Evolutionary conservation across 2,888 invertebrate genomes (phyloP).

Genomic region (Esperia sulphurella): DNA sequence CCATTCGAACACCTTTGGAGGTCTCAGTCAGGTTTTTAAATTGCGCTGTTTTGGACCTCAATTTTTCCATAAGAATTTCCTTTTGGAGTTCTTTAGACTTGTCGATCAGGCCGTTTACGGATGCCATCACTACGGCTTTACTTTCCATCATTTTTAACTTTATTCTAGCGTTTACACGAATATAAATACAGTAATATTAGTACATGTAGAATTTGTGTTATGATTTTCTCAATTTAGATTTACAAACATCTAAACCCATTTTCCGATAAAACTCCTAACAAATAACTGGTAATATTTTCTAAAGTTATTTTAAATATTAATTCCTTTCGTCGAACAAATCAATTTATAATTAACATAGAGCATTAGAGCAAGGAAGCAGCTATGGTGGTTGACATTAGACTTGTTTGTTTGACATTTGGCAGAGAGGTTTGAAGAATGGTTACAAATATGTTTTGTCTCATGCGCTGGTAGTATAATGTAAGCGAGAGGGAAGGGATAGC

Average conservation of each 20-base stretch:
- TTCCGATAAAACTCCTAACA: too few species aligned
- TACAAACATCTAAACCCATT: too few species aligned
- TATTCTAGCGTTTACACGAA: slow-evolving; percentile 8
- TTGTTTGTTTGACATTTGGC: too few species aligned
- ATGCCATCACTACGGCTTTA: slow-evolving; percentile 50
- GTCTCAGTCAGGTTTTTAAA: slow-evolving; percentile 91
- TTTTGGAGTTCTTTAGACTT: slow-evolving; percentile 81
- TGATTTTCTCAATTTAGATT: too few species aligned
- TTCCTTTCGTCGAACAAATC: too few species aligned
- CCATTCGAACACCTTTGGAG: slow-evolving; percentile 92
- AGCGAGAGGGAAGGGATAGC: too few species aligned
- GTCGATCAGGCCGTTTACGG: slow-evolving; percentile 52
- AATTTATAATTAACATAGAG: neutral
- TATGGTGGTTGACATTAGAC: too few species aligned
- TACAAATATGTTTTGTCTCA: too few species aligned
- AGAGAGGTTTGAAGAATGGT: too few species aligned
- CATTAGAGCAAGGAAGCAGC: neutral
- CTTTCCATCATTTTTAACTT: slow-evolving; percentile 53
- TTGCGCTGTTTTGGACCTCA: slow-evolving; percentile 90
- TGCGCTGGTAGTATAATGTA: too few species aligned
- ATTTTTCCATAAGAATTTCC: slow-evolving; percentile 94
- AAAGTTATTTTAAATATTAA: too few species aligned
- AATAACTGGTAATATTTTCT: too few species aligned
- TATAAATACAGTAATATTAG: slow-evolving; percentile 10
- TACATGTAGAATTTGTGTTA: neutral